A percentile compares a stretch with the other conserved stretches of the same genome.
phyloP scores from a whole-genome alignment of 1,140 invertebrate genomes.

The Drosophila trapezifrons region DNA sequence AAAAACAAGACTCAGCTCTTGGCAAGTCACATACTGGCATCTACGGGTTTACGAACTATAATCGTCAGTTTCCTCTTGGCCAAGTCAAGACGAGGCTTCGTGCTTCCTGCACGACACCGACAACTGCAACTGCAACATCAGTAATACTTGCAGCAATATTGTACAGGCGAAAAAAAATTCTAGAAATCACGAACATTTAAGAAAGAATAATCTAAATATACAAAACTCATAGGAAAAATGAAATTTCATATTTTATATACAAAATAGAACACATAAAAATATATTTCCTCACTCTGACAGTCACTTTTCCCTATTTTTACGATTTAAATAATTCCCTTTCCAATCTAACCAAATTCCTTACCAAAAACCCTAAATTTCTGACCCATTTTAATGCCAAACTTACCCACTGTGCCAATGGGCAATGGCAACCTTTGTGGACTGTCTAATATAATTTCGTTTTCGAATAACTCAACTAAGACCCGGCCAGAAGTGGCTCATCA shows the following conservation, averaged over 20 bases:
- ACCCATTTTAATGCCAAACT: not conserved
- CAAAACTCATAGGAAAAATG: not conserved
- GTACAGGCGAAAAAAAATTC: constrained; percentile 4
- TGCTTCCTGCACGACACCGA: constrained; percentile 70
- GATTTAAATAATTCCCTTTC: not conserved
- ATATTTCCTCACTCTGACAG: too few species aligned
- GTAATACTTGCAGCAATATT: not conserved
- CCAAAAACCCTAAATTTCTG: not conserved
- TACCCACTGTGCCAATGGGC: constrained; percentile 17
- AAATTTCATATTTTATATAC: not conserved
- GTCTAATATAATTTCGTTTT: constrained; percentile 73
- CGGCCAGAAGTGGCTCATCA: constrained; percentile 60
- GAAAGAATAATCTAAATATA: not conserved
- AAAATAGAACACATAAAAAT: not conserved
- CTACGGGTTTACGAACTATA: constrained; percentile 61
- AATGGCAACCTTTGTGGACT: constrained; percentile 19
- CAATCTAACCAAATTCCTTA: not conserved
- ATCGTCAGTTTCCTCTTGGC: constrained; percentile 77
- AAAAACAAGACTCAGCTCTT: constrained; percentile 10
- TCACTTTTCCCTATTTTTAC: too few species aligned
- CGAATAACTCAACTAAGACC: constrained; percentile 77
- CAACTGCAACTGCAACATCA: constrained; percentile 23
- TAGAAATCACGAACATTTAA: not conserved
- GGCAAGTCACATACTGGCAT: constrained; percentile 38
- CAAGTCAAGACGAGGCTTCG: constrained; percentile 69